These are phyloP conservation scores for Zele albiditarsus DNA, from an alignment of 2,888 invertebrate species.

Conservation along the genomic window DNA sequence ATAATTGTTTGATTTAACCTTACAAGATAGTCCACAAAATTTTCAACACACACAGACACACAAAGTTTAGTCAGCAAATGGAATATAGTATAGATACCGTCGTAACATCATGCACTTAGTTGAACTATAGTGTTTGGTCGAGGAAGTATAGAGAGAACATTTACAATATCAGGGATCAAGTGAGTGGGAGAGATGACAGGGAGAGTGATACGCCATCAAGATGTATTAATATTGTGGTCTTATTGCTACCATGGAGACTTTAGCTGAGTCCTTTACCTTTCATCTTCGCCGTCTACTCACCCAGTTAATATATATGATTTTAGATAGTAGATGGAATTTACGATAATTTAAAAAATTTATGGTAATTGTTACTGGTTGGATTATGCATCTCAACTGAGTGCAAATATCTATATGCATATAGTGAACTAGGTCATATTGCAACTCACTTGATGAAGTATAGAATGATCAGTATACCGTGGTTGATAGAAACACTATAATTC, in stretches of 20 bases:
- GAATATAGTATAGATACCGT: neutral
- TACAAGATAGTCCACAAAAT: slow-evolving; percentile 17
- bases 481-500: too few species aligned
- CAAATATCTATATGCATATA: neutral
- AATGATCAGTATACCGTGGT: too few species aligned
- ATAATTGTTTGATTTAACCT: slow-evolving; percentile 29
- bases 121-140: neutral
- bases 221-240: slow-evolving; percentile 50
- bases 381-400: neutral
- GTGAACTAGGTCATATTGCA: too few species aligned
- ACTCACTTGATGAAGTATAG: too few species aligned
- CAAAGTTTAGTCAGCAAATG: slow-evolving; percentile 3
- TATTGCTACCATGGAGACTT: slow-evolving; percentile 11
- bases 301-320: slow-evolving; percentile 35
- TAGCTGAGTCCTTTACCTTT: slow-evolving; percentile 41
- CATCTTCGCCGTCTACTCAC: slow-evolving; percentile 45
- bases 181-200: slow-evolving; percentile 13
- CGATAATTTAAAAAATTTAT: neutral
- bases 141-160: slow-evolving; percentile 12
- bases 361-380: neutral
- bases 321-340: neutral
- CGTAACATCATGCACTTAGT: neutral
- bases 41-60: neutral
- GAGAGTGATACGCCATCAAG: slow-evolving; percentile 38
- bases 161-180: neutral